phyloP scores from a whole-genome alignment of 2,113 vertebrate genomes.

The Rhombomys opimus region DNA sequence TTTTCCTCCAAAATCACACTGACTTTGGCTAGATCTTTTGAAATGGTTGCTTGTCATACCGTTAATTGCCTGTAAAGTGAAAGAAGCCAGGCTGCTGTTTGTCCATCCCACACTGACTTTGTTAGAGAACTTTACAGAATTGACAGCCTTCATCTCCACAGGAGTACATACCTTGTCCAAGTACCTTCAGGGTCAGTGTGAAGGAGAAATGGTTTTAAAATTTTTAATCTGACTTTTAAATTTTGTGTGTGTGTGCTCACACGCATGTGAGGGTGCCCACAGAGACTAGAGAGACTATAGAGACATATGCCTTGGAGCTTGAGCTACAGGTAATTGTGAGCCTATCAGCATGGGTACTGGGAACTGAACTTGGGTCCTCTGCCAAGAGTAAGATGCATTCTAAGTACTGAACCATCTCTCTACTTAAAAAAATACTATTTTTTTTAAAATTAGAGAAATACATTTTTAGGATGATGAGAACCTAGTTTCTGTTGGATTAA shows the following conservation, averaged over 20 bases:
- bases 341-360: neutral
- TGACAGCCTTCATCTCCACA: neutral
- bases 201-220: neutral
- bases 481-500: neutral
- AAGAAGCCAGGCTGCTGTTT: neutral
- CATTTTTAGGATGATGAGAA: slow-evolving; percentile 50
- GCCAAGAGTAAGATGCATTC: neutral
- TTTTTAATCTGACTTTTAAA: neutral
- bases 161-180: neutral
- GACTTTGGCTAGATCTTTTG: neutral
- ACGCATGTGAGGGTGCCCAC: neutral
- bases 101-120: neutral
- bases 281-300: neutral
- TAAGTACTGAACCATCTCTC: neutral
- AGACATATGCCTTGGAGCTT: neutral
- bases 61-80: neutral
- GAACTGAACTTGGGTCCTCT: neutral
- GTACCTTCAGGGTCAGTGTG: neutral
- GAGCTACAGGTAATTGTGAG: neutral
- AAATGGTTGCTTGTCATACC: neutral
- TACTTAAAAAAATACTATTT: neutral
- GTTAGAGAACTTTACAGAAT: neutral
- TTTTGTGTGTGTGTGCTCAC: neutral
- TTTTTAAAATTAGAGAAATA: neutral
- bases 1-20: slow-evolving; percentile 7